Evolutionary conservation across 2,888 invertebrate genomes (phyloP), one percentile per base, ranked within the genome.

Genomic region (Drosophila kanekoi): DNA sequence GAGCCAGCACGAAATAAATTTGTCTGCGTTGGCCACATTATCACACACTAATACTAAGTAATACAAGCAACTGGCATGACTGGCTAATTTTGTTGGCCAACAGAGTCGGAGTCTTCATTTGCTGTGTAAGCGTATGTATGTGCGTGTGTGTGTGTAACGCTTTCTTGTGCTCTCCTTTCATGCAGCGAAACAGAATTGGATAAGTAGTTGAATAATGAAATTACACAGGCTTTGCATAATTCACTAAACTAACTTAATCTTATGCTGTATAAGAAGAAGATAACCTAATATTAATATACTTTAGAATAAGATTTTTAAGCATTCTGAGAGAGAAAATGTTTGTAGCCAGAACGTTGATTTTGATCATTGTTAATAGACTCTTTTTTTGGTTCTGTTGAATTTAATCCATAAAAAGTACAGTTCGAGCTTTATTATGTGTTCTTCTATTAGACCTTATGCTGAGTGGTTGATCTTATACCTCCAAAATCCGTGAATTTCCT

Each of bases 11-110:
- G 45, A 45, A 64, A 65, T 62, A 35, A 56, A 52, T 52, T 59
- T 69, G 57, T 65, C 56, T 40, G 52, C 62, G 61, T 49, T 53
- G 47, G 38, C 33, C 54, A 60, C 40, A 72, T 67, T 67, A 66
- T 59, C 48, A 63, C 35, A 64, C 66, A 61, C 64, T 18, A 64
- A 37, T 52, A 58, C 57, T 14, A 38, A 33, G 33, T 53, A 47
- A 56, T 49, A 47, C 33, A 63, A 48, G 40, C 48, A 37, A 52
- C 65, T 54, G 40, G 35, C 53, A 61, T 57, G 61, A 62, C 63
- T 65, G 47, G 72, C 73, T 67, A 79, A 71, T 74, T 60, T 44
- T 43, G 49, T 43, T 69, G 65, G 64, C 40, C 61, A 54, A 38
- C 58, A 53, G 53, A 58, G 57, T 57, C 23, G 44, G 64, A 49